phyloP scores from a whole-genome alignment of 2,113 vertebrate genomes.

The Orthonyx spaldingii region DNA sequence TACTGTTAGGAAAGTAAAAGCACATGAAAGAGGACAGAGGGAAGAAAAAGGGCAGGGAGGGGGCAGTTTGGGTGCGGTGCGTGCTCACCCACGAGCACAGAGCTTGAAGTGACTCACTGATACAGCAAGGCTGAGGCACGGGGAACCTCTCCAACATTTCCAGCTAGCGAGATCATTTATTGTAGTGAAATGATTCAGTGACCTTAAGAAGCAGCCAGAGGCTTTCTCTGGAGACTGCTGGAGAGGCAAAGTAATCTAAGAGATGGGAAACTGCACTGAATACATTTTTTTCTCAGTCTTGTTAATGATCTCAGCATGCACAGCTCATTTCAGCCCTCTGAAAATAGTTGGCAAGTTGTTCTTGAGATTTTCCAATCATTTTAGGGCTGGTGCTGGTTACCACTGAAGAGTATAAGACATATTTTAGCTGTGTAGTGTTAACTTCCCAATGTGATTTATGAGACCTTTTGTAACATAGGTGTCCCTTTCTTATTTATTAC shows the following conservation, averaged over 20 bases:
- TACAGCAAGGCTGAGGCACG: accelerated
- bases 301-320: neutral
- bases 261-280: neutral
- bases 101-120: neutral
- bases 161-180: neutral
- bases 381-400: neutral
- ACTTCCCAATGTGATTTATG: neutral
- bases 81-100: neutral
- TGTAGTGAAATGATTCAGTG: constrained; percentile 6
- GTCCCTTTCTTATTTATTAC: neutral
- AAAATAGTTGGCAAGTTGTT: neutral
- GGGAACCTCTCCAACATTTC: neutral
- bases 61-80: neutral
- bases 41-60: accelerated
- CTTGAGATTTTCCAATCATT: neutral
- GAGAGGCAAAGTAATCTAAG: neutral
- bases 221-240: neutral
- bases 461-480: neutral
- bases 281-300: neutral
- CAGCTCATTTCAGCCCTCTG: neutral
- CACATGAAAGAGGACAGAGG: neutral
- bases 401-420: neutral
- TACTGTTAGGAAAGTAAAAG: neutral
- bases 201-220: constrained; percentile 35
- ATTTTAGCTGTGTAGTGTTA: neutral